Evolutionary conservation across 2,113 vertebrate species (phyloP), one percentile per base, ranked within the genome.

Genomic region (Psephotus haematonotus): DNA sequence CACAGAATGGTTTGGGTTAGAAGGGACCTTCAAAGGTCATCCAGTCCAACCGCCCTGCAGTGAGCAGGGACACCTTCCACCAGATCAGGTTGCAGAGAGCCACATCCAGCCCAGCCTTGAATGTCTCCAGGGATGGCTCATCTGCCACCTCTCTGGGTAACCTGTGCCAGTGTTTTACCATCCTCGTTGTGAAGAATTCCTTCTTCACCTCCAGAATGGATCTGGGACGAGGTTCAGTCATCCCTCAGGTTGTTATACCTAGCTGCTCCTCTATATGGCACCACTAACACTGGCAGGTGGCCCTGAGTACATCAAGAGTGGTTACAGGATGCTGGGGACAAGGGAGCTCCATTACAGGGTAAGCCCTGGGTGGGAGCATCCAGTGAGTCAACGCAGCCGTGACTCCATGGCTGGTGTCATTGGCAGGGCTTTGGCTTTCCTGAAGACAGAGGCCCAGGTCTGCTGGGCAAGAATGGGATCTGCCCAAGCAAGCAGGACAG

Each of bases 321-420:
- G 37, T 71, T 53, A 53, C 13, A 18, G 49, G 62, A 24, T 22
- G 17, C 35, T n/a, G 43, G 33, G 44, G 29, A 23, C 23, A 17
- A 49, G 53, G 29, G 23, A 78, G 1, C 28, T 29, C 62, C 31
- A 8, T 52, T 28, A 10, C 1, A 0, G 37, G 33, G 4, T 24
- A 57, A 62, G 35, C 14, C 22, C 11, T 24, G 29, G 3, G 0
- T 35, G 43, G 25, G 31, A 83, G 8, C 57, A 37, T 41, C 69
- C 24, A 23, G 5, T 0, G 2, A 50, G 52, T 11, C 79, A 37
- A 6, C 3, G 4, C 20, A 57, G 55, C 55, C 1, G 19, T 72
- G 62, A 12, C 55, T 79, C 24, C 6, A 0, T 0, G 14, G 17
- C 22, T 68, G 33, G 17, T 1, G 4, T 18, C 44, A 4, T 1